phyloP scores from a whole-genome alignment of 2,888 invertebrate species.

The Catocala sponsa region DNA sequence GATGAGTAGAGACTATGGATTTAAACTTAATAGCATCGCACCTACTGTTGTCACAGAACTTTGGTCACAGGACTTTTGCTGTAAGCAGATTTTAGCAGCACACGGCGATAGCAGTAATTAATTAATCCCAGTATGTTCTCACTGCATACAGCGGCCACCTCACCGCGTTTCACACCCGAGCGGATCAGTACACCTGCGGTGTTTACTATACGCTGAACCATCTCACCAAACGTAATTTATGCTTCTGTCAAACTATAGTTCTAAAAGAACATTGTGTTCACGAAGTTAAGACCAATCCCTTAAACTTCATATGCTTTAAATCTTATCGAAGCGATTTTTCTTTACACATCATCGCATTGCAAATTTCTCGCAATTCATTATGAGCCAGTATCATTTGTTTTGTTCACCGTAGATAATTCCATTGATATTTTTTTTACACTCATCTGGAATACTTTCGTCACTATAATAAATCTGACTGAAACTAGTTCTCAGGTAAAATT shows the following conservation, averaged over 20 bases:
- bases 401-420: too few species aligned
- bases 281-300: too few species aligned
- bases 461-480: not conserved
- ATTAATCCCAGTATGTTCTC: constrained; percentile 68
- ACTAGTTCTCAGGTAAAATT: not conserved
- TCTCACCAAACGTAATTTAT: constrained; percentile 57
- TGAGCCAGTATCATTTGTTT: constrained; percentile 57
- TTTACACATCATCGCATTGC: constrained; percentile 20
- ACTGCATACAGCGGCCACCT: constrained; percentile 68
- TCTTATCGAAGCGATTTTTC: too few species aligned
- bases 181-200: constrained; percentile 56
- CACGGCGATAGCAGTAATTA: constrained; percentile 54
- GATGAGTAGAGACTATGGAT: too few species aligned
- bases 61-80: constrained; percentile 55
- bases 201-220: constrained; percentile 63
- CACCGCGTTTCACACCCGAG: constrained; percentile 61
- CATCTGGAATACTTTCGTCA: constrained; percentile 2
- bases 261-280: constrained; percentile 28
- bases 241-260: constrained; percentile 59
- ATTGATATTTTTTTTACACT: not conserved
- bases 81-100: constrained; percentile 63
- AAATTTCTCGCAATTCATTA: constrained; percentile 64
- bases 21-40: not conserved
- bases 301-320: not conserved
- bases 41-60: constrained; percentile 4